These are phyloP conservation scores for Rhopalosiphum nymphaeae DNA, from an alignment of 2,888 invertebrate genomes.

Conservation along the genomic window DNA sequence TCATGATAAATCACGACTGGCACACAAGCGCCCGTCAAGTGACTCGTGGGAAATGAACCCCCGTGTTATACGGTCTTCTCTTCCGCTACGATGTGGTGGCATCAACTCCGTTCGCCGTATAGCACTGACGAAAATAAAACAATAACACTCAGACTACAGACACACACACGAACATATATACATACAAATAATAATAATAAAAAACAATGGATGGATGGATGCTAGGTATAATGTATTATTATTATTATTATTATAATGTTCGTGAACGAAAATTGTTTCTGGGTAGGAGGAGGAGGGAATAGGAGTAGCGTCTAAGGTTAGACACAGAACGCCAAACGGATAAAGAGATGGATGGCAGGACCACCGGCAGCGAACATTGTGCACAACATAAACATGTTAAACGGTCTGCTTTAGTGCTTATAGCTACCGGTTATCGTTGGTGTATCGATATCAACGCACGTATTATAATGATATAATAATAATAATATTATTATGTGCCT, in stretches of 20 bases:
- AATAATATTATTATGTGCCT: neutral
- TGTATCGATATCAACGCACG: constrained; percentile 23
- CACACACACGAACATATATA: neutral
- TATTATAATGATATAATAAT: neutral
- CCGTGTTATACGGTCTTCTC: neutral
- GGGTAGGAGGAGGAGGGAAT: neutral
- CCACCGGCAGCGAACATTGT: constrained; percentile 60
- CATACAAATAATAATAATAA: neutral
- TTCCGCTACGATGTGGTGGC: neutral
- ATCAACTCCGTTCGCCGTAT: constrained; percentile 13
- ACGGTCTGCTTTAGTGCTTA: constrained; percentile 28
- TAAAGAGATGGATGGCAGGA: constrained; percentile 60
- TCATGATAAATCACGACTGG: constrained; percentile 55
- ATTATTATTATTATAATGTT: constrained; percentile 34
- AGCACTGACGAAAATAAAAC: constrained; percentile 42
- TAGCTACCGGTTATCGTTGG: constrained; percentile 55
- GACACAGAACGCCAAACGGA: constrained; percentile 34
- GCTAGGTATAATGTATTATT: constrained; percentile 34
- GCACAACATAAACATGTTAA: constrained; percentile 56
- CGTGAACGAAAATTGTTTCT: constrained; percentile 20
- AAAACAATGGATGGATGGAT: constrained; percentile 54
- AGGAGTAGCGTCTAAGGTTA: neutral
- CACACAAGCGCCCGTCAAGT: constrained; percentile 13
- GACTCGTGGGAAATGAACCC: constrained; percentile 59
- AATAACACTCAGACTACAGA: constrained; percentile 49